These are phyloP conservation scores for Erpornis zantholeuca DNA, from an alignment of 2,113 vertebrate genomes.

Conservation along the genomic window DNA sequence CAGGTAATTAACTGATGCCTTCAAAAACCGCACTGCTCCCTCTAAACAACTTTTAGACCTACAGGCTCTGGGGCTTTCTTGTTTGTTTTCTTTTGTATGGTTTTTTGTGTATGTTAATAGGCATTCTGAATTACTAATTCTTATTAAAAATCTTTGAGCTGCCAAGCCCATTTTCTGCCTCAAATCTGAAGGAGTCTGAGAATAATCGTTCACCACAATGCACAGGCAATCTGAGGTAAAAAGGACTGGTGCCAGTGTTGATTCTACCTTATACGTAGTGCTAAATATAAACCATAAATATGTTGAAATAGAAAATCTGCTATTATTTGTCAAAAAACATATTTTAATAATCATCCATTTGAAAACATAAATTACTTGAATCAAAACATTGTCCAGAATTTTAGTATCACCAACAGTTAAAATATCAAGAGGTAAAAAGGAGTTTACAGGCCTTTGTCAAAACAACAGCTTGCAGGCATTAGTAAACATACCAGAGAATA, in stretches of 20 bases:
- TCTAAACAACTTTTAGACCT: too few species aligned
- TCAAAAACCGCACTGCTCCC: accelerated
- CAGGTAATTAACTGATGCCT: accelerated
- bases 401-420: not conserved
- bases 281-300: not conserved
- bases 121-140: not conserved
- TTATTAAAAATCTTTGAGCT: not conserved
- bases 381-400: accelerated
- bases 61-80: too few species aligned
- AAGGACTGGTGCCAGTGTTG: not conserved
- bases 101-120: too few species aligned
- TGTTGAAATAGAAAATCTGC: not conserved
- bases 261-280: accelerated
- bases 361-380: not conserved
- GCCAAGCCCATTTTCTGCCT: not conserved
- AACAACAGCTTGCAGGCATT: not conserved
- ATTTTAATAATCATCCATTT: not conserved
- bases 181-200: not conserved
- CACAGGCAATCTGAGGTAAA: not conserved
- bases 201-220: accelerated
- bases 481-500: not conserved
- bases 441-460: not conserved
- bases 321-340: accelerated
- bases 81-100: not conserved
- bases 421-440: not conserved